A percentile compares a stretch with the other conserved stretches of the same genome.
Evolutionary conservation across 2,113 vertebrate species (phyloP).

Genomic region (Mus pahari): DNA sequence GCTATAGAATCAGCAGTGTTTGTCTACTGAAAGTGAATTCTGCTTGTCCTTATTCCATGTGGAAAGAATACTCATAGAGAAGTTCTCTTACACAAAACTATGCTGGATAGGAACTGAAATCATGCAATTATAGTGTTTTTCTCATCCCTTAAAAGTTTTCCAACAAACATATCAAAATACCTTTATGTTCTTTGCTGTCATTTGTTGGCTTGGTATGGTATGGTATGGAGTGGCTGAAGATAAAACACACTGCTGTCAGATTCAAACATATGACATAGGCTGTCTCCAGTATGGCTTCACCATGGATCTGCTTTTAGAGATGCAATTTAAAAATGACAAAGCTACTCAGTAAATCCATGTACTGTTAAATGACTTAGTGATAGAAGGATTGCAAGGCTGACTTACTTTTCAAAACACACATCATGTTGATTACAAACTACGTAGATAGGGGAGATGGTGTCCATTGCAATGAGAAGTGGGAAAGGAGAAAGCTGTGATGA

Average conservation of each 20-base stretch:
- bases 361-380: neutral
- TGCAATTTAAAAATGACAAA: neutral
- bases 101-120: conserved; percentile 29
- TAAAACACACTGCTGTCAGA: conserved; percentile 26
- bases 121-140: neutral
- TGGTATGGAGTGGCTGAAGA: neutral
- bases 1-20: neutral
- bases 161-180: neutral
- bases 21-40: neutral
- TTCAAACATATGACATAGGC: neutral
- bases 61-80: neutral
- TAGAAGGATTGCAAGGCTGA: neutral
- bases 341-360: neutral
- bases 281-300: neutral
- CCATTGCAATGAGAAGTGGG: neutral
- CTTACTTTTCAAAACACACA: neutral
- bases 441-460: neutral
- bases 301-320: conserved; percentile 28
- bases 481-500: neutral
- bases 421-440: neutral
- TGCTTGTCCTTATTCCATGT: neutral
- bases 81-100: neutral
- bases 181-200: neutral
- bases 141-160: conserved; percentile 30
- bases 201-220: conserved; percentile 5